These are phyloP conservation scores for Geococcyx californianus DNA, from an alignment of 2,113 vertebrate genomes.

Conservation along the genomic window DNA sequence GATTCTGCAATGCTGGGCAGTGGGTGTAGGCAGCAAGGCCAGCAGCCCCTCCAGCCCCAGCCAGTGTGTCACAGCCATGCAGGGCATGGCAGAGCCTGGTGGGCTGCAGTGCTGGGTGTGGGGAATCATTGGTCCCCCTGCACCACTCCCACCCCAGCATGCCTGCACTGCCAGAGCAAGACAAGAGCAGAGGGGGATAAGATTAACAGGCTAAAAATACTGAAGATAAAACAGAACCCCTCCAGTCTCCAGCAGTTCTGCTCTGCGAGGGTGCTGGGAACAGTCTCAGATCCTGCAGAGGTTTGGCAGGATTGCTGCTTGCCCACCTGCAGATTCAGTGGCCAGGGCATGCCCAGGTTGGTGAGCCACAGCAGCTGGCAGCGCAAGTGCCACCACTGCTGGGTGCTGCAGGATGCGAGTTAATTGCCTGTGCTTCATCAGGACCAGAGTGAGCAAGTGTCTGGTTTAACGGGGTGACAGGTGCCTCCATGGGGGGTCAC, in stretches of 20 bases:
- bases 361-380: neutral
- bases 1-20: neutral
- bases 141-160: neutral
- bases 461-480: neutral
- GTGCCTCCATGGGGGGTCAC: neutral
- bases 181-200: neutral
- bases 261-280: neutral
- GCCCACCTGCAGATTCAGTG: accelerated
- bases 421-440: neutral
- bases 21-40: accelerated
- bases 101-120: neutral
- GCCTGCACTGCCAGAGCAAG: neutral
- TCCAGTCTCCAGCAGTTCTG: accelerated
- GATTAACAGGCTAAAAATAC: conserved; percentile 53
- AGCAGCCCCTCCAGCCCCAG: accelerated
- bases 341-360: neutral
- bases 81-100: neutral
- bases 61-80: accelerated
- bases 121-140: neutral
- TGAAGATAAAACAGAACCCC: neutral
- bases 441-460: neutral
- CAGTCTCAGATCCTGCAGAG: neutral
- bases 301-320: neutral
- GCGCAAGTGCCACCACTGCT: accelerated
- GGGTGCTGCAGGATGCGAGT: neutral